Conservation (phyloP, 2,888 invertebrate genomes). For the Spisula subtruncata region DNA sequence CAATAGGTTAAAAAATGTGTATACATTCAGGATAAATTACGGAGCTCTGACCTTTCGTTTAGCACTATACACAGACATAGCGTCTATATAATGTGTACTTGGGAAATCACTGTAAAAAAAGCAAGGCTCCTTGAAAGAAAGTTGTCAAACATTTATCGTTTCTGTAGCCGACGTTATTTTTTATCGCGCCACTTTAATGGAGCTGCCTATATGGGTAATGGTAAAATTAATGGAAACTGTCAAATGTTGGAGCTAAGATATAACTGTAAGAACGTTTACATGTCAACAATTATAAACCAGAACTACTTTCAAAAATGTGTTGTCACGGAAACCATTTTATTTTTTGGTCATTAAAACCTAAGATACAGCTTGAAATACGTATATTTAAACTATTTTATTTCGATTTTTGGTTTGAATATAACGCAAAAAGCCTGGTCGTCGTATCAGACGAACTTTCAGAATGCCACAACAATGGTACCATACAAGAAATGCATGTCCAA, state of each 20-base stretch:
- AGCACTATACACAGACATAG: background rate
- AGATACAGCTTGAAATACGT: no score
- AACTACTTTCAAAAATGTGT: background rate
- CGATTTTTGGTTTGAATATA: no score
- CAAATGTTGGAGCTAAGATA: background rate
- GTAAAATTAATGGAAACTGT: constrained; percentile 20
- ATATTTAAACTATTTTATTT: no score
- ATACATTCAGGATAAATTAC: no score
- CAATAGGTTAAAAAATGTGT: no score
- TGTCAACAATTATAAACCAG: background rate
- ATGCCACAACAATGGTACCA: no score
- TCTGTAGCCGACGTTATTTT: background rate
- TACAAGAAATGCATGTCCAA: no score
- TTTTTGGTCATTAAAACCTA: no score
- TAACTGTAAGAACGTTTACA: constrained; percentile 5
- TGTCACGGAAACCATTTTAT: background rate
- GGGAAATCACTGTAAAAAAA: background rate
- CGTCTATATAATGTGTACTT: background rate
- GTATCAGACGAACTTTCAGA: no score
- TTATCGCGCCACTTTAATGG: constrained; percentile 26
- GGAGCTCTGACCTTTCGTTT: no score
- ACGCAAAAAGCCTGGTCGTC: no score
- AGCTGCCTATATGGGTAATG: background rate
- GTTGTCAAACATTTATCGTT: constrained; percentile 8
- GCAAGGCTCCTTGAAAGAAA: constrained; percentile 13